phyloP scores from a whole-genome alignment of 2,797 vertebrate genomes.

The Momotus momota region DNA sequence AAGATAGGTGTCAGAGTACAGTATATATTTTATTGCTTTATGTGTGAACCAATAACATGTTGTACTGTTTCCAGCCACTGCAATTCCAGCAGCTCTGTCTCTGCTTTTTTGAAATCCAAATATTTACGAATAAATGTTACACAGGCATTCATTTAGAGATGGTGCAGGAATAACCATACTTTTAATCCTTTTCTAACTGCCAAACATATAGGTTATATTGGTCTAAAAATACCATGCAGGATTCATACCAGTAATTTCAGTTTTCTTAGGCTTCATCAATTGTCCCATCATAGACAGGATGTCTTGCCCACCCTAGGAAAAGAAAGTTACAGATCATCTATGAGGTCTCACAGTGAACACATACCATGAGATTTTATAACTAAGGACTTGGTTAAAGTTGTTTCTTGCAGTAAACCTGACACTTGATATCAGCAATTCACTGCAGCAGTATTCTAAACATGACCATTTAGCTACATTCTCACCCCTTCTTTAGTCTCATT shows the following conservation, averaged over 20 bases:
- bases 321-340: background rate
- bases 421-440: background rate
- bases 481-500: background rate
- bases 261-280: conserved; percentile 99
- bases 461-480: background rate
- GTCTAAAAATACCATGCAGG: background rate
- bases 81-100: background rate
- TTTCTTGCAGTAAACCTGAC: background rate
- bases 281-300: conserved; percentile 99
- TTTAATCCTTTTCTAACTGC: background rate
- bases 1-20: background rate
- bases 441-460: background rate
- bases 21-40: background rate
- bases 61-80: background rate
- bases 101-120: background rate
- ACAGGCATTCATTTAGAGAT: background rate
- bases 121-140: background rate
- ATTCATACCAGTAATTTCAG: conserved; percentile 94
- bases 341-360: background rate
- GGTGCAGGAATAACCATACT: background rate
- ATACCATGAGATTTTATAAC: background rate
- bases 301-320: conserved; percentile 93
- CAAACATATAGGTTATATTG: background rate
- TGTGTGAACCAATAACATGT: background rate
- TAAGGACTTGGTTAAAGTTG: background rate